phyloP scores from a whole-genome alignment of 1,140 invertebrate genomes.

The Metaphire vulgaris region DNA sequence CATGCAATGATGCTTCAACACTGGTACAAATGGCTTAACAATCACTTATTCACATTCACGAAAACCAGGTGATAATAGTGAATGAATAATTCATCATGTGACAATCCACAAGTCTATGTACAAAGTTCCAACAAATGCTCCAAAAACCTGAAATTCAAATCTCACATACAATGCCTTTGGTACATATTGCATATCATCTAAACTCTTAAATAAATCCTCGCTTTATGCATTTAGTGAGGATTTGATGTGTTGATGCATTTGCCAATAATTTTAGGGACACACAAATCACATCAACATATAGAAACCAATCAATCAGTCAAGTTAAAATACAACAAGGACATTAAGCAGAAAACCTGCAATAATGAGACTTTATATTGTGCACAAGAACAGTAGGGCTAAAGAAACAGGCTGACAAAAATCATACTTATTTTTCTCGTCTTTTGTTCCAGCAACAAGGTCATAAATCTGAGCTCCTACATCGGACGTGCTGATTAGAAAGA shows the following conservation, averaged over 20 bases:
- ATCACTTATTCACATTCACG: background rate
- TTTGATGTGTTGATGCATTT: background rate
- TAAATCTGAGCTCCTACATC: constrained; percentile 72
- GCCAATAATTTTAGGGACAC: background rate
- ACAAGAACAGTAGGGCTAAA: background rate
- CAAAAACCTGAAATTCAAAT: too few species aligned
- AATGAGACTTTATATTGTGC: background rate
- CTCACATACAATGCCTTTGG: too few species aligned
- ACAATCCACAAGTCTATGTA: too few species aligned
- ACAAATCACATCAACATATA: background rate
- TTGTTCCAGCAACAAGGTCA: constrained; percentile 71
- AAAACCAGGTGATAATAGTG: background rate
- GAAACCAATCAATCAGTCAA: background rate
- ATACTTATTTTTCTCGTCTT: constrained; percentile 71
- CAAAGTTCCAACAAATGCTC: too few species aligned
- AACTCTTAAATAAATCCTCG: too few species aligned
- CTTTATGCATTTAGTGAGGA: too few species aligned
- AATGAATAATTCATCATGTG: too few species aligned
- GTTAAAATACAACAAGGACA: background rate
- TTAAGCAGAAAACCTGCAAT: background rate
- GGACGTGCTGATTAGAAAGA: constrained; percentile 73
- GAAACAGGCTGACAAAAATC: constrained; percentile 35
- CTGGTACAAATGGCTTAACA: background rate
- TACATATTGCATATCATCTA: too few species aligned
- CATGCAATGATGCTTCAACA: background rate